These are phyloP conservation scores for Ischnus inquisitorius DNA, from an alignment of 2,888 invertebrate genomes.

Conservation along the genomic window DNA sequence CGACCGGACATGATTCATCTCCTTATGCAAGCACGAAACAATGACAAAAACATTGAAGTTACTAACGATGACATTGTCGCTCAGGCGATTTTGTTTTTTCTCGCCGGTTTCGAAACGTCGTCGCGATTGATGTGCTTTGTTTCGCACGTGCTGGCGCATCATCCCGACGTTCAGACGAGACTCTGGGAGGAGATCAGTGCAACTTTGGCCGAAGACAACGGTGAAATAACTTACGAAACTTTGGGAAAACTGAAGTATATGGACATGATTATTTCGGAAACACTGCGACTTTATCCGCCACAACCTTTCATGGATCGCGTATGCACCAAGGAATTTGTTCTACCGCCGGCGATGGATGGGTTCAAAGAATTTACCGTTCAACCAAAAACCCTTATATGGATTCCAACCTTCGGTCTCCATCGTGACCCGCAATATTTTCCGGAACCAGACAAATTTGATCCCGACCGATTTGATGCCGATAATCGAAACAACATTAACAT, in stretches of 20 bases:
- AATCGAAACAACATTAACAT: background rate
- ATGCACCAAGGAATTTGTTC: constrained; percentile 74
- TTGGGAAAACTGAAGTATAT: constrained; percentile 73
- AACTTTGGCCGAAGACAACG: constrained; percentile 52
- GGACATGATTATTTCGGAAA: constrained; percentile 81
- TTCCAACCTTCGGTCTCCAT: constrained; percentile 81
- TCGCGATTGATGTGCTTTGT: constrained; percentile 72
- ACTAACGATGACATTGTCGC: constrained; percentile 82
- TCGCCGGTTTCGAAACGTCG: constrained; percentile 67
- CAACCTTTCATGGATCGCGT: constrained; percentile 75
- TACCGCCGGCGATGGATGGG: constrained; percentile 75
- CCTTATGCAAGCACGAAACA: constrained; percentile 85
- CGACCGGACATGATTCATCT: constrained; percentile 78
- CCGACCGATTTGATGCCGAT: background rate
- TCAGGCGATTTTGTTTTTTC: constrained; percentile 79
- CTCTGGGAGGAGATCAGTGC: constrained; percentile 79
- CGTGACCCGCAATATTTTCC: constrained; percentile 80
- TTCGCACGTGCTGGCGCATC: constrained; percentile 74
- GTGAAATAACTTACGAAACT: constrained; percentile 69
- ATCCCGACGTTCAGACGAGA: constrained; percentile 85
- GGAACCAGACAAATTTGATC: constrained; percentile 27
- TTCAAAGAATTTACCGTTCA: constrained; percentile 21
- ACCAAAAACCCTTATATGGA: constrained; percentile 75
- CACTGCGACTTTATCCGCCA: constrained; percentile 78
- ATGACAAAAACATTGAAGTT: constrained; percentile 38